Evolutionary conservation across 2,797 vertebrate genomes (phyloP).

Genomic region (Poeciliopsis turneri): DNA sequence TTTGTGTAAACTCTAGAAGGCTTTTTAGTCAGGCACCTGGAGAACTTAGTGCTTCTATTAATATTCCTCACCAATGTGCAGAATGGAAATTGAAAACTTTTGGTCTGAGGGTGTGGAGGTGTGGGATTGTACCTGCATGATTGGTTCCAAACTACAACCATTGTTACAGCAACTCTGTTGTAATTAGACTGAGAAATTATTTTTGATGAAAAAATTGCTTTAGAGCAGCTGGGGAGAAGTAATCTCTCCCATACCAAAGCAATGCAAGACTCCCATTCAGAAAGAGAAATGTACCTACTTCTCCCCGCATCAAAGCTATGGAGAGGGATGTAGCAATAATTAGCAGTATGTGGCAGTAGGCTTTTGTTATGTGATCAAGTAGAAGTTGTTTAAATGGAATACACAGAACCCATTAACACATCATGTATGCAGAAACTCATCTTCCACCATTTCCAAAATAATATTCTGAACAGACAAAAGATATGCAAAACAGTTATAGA

Average conservation of each 20-base stretch:
- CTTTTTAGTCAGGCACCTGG: conserved; percentile 54
- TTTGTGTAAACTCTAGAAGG: conserved; percentile 63
- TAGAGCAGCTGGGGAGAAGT: conserved; percentile 73
- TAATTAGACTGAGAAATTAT: conserved; percentile 83
- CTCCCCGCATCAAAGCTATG: conserved; percentile 23
- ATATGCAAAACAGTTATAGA: conserved; percentile 17
- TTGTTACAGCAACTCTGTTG: conserved; percentile 78
- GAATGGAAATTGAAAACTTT: conserved; percentile 80
- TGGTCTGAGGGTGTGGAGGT: conserved; percentile 55
- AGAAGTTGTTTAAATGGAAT: conserved; percentile 27
- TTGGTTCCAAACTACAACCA: conserved; percentile 79
- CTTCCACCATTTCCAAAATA: neutral
- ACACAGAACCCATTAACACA: conserved; percentile 39
- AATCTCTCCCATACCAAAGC: conserved; percentile 71
- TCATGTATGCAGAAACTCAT: conserved; percentile 38
- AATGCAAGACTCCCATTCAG: conserved; percentile 62
- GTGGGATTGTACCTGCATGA: conserved; percentile 82
- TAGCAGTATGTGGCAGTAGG: conserved; percentile 7
- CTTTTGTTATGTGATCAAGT: conserved; percentile 55
- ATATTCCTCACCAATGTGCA: conserved; percentile 73
- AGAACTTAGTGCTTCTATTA: conserved; percentile 72
- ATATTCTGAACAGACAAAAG: conserved; percentile 4
- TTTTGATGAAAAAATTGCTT: conserved; percentile 76
- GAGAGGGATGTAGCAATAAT: conserved; percentile 52
- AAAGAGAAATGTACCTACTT: conserved; percentile 39